phyloP scores from a whole-genome alignment of 1,140 invertebrate species.

The Heliconius nattereri region DNA sequence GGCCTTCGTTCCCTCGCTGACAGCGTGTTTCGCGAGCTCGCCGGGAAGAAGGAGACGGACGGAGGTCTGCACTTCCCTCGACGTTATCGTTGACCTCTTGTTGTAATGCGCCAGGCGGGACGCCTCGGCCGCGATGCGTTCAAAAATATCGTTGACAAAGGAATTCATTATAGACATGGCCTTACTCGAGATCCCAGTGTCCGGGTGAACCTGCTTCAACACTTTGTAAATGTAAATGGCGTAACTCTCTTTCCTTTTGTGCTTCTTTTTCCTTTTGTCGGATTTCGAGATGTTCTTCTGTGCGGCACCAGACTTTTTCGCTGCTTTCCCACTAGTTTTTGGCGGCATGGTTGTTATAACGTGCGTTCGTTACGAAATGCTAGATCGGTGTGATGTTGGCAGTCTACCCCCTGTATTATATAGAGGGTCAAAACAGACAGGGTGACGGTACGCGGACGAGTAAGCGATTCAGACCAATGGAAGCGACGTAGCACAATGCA shows the following conservation, averaged over 20 bases:
- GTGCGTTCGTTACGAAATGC: not conserved
- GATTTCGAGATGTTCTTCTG: conserved; percentile 47
- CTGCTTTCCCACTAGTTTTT: conserved; percentile 41
- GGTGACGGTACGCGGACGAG: conserved; percentile 14
- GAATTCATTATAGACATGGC: conserved; percentile 84
- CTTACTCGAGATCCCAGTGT: conserved; percentile 84
- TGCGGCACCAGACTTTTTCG: conserved; percentile 43
- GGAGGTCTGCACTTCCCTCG: conserved; percentile 81
- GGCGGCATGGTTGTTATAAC: conserved; percentile 23
- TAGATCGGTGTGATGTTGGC: conserved; percentile 7
- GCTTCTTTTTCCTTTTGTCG: conserved; percentile 9
- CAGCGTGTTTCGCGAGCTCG: conserved; percentile 15
- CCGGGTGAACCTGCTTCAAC: conserved; percentile 36
- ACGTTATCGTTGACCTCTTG: conserved; percentile 84
- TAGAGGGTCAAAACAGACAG: conserved; percentile 10
- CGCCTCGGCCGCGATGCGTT: conserved; percentile 84
- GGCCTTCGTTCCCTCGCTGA: conserved; percentile 44
- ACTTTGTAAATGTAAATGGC: conserved; percentile 28
- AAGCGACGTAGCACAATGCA: conserved; percentile 13
- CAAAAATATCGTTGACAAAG: conserved; percentile 87
- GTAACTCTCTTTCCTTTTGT: conserved; percentile 46
- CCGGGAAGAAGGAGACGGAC: conserved; percentile 66
- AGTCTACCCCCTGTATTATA: conserved; percentile 6
- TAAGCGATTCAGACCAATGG: conserved; percentile 12
- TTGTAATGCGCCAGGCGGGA: conserved; percentile 87